Conservation (phyloP, 2,797 vertebrate species). For the Anguilla obscura region DNA sequence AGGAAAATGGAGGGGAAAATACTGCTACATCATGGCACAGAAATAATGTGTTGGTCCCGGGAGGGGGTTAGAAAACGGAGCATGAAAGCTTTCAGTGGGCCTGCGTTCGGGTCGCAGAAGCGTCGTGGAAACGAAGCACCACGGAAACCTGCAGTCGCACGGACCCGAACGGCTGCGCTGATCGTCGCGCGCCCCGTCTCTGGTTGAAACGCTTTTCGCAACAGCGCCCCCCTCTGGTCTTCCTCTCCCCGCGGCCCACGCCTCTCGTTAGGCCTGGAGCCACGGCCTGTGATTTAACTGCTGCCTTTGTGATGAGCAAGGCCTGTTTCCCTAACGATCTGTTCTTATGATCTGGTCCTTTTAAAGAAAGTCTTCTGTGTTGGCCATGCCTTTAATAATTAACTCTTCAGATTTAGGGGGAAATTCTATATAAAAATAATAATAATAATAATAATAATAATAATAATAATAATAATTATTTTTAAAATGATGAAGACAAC, state of each 20-base stretch:
- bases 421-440: not conserved
- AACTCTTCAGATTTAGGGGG: not conserved
- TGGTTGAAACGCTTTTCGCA: constrained; percentile 33
- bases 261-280: constrained; percentile 34
- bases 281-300: constrained; percentile 24
- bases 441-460: too few relatives aligned
- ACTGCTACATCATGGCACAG: not conserved
- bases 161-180: constrained; percentile 22
- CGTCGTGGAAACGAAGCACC: constrained; percentile 23
- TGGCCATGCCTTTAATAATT: not conserved
- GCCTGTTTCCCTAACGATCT: not conserved
- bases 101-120: constrained; percentile 16
- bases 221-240: constrained; percentile 32
- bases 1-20: not conserved
- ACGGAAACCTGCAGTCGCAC: constrained; percentile 21
- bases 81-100: not conserved
- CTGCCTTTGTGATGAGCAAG: constrained; percentile 27
- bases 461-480: too few relatives aligned
- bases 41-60: constrained; percentile 23
- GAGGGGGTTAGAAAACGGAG: not conserved
- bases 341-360: not conserved
- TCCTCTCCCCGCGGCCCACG: not conserved
- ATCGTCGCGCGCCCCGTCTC: constrained; percentile 30
- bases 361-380: not conserved
- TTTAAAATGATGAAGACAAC: not conserved